Percentiles rank a stretch among this genome's conserved stretches.
Conservation (phyloP, 1,140 invertebrate genomes). For the Arctopsyche grandis region DNA sequence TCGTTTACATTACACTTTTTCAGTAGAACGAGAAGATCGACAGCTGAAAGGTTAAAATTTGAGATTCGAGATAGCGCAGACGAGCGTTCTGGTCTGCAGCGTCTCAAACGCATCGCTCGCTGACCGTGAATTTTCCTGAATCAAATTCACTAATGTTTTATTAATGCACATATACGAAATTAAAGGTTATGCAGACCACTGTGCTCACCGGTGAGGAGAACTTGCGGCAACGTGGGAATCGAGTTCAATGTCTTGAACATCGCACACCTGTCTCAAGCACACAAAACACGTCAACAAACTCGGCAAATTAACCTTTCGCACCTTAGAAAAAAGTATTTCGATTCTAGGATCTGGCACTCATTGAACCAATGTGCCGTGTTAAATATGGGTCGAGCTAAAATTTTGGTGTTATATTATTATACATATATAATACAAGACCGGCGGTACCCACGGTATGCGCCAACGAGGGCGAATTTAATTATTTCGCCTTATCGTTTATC, state of each 20-base stretch:
- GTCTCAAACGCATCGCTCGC: neutral
- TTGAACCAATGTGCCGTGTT: too few relatives aligned
- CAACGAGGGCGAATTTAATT: too few relatives aligned
- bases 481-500: too few relatives aligned
- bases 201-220: neutral
- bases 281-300: slow-evolving; percentile 11
- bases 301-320: slow-evolving; percentile 1
- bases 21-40: neutral
- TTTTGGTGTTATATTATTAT: too few relatives aligned
- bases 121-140: slow-evolving; percentile 22
- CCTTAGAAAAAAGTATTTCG: too few relatives aligned
- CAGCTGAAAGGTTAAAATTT: neutral
- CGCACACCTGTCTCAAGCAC: neutral
- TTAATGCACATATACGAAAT: slow-evolving; percentile 14
- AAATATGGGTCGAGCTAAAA: too few relatives aligned
- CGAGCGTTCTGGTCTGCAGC: neutral
- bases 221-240: slow-evolving; percentile 21
- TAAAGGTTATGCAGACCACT: neutral
- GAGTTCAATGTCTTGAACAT: slow-evolving; percentile 20
- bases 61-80: neutral
- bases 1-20: neutral
- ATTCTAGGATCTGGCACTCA: too few relatives aligned
- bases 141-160: slow-evolving; percentile 8
- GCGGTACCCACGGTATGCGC: too few relatives aligned
- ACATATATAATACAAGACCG: too few relatives aligned